Conservation (phyloP, 1,140 invertebrate genomes). For the Macrosteles quadrilineatus region DNA sequence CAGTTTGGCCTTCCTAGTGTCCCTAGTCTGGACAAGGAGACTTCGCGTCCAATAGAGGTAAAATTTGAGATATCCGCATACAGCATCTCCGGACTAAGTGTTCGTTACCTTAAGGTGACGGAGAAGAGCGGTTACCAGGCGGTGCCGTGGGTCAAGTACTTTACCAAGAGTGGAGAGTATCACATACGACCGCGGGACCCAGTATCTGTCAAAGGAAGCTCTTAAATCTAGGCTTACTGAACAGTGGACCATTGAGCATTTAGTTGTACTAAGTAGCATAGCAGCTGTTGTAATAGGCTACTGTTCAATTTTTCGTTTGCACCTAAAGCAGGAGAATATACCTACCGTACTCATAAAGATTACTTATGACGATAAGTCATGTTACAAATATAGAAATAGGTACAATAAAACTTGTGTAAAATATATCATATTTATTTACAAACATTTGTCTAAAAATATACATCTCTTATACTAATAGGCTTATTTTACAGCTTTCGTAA, state of each 20-base stretch:
- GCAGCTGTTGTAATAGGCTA: not conserved
- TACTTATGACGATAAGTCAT: not conserved
- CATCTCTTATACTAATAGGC: not conserved
- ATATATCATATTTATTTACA: not conserved
- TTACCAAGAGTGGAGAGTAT: conserved; percentile 99
- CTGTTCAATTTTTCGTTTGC: not conserved
- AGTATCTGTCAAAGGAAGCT: not conserved
- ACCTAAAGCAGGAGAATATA: not conserved
- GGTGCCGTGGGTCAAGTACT: conserved; percentile 98
- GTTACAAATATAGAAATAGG: too few relatives aligned
- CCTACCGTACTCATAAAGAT: not conserved
- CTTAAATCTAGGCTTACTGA: not conserved
- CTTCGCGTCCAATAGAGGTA: conserved; percentile 97
- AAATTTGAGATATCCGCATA: conserved; percentile 99
- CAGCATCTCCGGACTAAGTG: conserved; percentile 98
- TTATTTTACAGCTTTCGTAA: not conserved
- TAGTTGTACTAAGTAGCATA: not conserved
- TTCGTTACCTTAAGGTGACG: conserved; percentile 98
- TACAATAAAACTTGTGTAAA: too few relatives aligned
- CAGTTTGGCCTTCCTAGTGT: conserved; percentile 99
- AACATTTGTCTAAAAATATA: not conserved
- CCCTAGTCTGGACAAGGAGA: conserved; percentile 92
- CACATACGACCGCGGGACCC: conserved; percentile 79
- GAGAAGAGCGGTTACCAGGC: conserved; percentile 99
- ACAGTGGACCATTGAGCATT: too few relatives aligned